Evolutionary conservation across 2,113 vertebrate genomes (phyloP).

Genomic region (Grammatotria lemairii): DNA sequence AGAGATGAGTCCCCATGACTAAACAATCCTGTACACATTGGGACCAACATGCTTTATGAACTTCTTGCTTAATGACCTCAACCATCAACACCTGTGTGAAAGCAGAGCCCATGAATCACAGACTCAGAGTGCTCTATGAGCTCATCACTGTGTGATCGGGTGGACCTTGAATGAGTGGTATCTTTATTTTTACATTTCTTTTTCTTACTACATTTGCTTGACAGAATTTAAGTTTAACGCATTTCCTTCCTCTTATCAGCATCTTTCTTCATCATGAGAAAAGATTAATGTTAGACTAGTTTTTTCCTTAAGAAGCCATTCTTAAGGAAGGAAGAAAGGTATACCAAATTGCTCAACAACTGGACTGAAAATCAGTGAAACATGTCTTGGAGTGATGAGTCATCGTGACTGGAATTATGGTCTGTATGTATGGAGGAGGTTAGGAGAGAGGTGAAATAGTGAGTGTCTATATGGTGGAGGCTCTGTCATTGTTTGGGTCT

Average conservation of each 20-base stretch:
- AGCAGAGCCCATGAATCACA: not conserved
- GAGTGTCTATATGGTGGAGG: not conserved
- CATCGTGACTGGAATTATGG: accelerated
- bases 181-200: not conserved
- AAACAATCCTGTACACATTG: accelerated
- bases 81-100: slow-evolving; percentile 39
- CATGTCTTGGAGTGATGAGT: not conserved
- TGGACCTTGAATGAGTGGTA: not conserved
- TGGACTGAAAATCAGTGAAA: not conserved
- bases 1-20: slow-evolving; percentile 24
- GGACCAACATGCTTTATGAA: not conserved
- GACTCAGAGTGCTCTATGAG: not conserved
- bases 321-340: not conserved
- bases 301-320: not conserved
- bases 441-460: not conserved
- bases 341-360: not conserved
- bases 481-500: not conserved
- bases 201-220: not conserved
- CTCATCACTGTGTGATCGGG: not conserved
- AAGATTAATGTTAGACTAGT: not conserved
- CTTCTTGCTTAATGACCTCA: slow-evolving; percentile 23
- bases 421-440: not conserved
- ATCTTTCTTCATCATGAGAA: not conserved
- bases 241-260: not conserved
- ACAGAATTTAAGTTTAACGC: not conserved